Conservation (phyloP, 2,797 vertebrate species). For the Odontamblyopus lacepedii region DNA sequence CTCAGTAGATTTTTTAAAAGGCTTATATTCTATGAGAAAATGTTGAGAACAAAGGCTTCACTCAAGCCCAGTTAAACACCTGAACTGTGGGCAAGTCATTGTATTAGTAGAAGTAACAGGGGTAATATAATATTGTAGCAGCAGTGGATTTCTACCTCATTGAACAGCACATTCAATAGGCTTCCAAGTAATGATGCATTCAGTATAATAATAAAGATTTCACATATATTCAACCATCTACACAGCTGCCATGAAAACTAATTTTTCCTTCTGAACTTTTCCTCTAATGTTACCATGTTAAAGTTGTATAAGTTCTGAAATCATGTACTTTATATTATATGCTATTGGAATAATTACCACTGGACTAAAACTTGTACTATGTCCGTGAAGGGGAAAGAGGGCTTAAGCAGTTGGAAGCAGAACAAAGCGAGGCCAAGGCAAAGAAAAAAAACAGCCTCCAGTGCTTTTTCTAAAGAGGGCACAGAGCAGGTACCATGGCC, state of each 20-base stretch:
- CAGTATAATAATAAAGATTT: background rate
- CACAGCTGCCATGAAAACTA: conserved; percentile 3
- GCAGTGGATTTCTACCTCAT: background rate
- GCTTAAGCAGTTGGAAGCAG: conserved; percentile 44
- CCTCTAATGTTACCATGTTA: conserved; percentile 6
- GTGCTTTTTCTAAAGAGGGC: conserved; percentile 28
- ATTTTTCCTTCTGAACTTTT: conserved; percentile 18
- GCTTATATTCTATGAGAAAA: background rate
- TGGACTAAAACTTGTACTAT: conserved; percentile 33
- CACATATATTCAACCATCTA: background rate
- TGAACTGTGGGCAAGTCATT: background rate
- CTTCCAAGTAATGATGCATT: background rate
- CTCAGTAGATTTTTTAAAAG: background rate
- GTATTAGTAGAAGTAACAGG: background rate
- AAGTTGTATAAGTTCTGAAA: conserved; percentile 34
- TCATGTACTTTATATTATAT: conserved; percentile 4
- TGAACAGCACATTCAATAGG: background rate
- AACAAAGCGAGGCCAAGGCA: conserved; percentile 27
- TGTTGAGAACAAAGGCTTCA: background rate
- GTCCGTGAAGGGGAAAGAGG: conserved; percentile 25
- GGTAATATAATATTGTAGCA: background rate
- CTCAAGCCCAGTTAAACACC: background rate
- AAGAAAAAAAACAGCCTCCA: conserved; percentile 31
- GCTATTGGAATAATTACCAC: conserved; percentile 22
- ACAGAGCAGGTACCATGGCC: conserved; percentile 27